Percentiles rank a stretch among this genome's conserved stretches.
These are phyloP conservation scores for Thera obeliscata DNA, from an alignment of 2,888 invertebrate genomes.

Conservation along the genomic window DNA sequence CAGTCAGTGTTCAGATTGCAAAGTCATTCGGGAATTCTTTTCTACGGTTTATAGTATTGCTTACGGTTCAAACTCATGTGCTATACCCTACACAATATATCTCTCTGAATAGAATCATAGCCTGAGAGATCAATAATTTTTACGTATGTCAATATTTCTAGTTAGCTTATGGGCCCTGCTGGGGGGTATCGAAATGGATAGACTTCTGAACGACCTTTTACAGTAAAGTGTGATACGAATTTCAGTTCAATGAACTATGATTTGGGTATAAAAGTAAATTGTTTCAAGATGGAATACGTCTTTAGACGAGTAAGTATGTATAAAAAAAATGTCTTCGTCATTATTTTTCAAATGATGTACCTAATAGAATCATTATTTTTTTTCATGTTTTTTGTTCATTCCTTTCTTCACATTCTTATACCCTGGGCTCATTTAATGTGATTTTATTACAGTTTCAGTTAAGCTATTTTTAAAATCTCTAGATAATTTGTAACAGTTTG, in stretches of 20 bases:
- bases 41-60: background rate
- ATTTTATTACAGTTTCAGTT: too few relatives aligned
- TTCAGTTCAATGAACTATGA: conserved; percentile 11
- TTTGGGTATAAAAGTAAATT: background rate
- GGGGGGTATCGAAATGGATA: conserved; percentile 14
- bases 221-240: conserved; percentile 23
- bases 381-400: too few relatives aligned
- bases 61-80: conserved; percentile 8
- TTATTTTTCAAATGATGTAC: too few relatives aligned
- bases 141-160: conserved; percentile 34
- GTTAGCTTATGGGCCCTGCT: conserved; percentile 22
- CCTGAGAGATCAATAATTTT: conserved; percentile 26
- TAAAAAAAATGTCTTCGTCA: too few relatives aligned
- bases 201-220: conserved; percentile 8
- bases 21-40: too few relatives aligned
- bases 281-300: background rate
- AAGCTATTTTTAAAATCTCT: too few relatives aligned
- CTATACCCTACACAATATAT: background rate
- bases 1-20: too few relatives aligned
- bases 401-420: too few relatives aligned
- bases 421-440: too few relatives aligned
- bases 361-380: too few relatives aligned
- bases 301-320: too few relatives aligned
- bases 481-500: too few relatives aligned
- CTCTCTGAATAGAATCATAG: conserved; percentile 15